phyloP scores from a whole-genome alignment of 2,797 vertebrate genomes.

The Acanthurus lineatus region DNA sequence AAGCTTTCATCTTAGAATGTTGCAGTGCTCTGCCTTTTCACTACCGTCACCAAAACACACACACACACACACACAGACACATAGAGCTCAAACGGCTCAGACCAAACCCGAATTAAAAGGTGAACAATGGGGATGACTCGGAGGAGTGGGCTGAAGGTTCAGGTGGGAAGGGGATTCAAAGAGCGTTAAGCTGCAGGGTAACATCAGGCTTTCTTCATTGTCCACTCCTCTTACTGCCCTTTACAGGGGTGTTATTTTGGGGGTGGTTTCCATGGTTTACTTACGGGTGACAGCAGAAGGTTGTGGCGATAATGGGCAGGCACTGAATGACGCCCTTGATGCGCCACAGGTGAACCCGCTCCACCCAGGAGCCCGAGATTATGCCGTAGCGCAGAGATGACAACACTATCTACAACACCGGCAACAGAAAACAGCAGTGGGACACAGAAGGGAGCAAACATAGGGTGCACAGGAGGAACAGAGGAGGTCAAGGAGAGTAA shows the following conservation, averaged over 20 bases:
- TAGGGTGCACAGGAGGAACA: constrained; percentile 42
- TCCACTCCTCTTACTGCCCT: constrained; percentile 50
- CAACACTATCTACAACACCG: constrained; percentile 84
- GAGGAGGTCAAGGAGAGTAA: constrained; percentile 30
- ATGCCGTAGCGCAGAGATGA: constrained; percentile 87
- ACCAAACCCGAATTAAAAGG: constrained; percentile 55
- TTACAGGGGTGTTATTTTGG: constrained; percentile 52
- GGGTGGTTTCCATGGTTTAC: constrained; percentile 70
- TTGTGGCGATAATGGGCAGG: constrained; percentile 85
- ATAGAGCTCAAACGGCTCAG: constrained; percentile 53
- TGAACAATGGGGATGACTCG: constrained; percentile 53
- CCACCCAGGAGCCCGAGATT: constrained; percentile 87
- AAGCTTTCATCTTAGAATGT: constrained; percentile 15
- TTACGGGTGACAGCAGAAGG: constrained; percentile 88
- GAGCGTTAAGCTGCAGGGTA: constrained; percentile 33
- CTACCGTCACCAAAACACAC: constrained; percentile 64
- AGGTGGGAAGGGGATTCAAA: constrained; percentile 25
- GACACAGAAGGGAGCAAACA: constrained; percentile 61
- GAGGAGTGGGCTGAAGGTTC: constrained; percentile 32
- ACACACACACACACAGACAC: constrained; percentile 31
- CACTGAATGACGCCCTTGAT: constrained; percentile 84
- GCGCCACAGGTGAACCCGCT: constrained; percentile 85
- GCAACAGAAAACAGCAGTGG: constrained; percentile 66
- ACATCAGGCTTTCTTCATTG: constrained; percentile 54
- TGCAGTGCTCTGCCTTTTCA: constrained; percentile 46